Base-by-base conservation (phyloP, 1,140 invertebrate genomes). In the Drosophila insularis region DNA sequence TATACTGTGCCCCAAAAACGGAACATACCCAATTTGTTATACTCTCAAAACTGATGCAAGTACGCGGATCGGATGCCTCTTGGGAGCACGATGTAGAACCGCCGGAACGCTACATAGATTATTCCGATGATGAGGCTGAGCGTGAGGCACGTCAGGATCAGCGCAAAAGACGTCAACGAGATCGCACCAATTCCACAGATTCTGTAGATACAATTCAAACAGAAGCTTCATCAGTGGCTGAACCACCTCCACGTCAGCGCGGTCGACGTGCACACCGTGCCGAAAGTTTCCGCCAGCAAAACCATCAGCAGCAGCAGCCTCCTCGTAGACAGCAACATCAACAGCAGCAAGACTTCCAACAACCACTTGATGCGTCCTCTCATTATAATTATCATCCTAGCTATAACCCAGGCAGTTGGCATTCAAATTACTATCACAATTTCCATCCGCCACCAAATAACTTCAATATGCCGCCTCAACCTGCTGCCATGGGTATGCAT, bases 51-150 rank as follows among this genome's bases (percentile, higher is more conserved):
- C 92, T 97, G 37, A 93, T 94, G 89, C 96, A 95, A 94, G 95
- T 92, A 40, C 96, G 95, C 93, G 96, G 96, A 4, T 95, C 94
- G 11, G 97, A 98, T 93, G 95, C 97, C 4, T 96, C 96, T 4
- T 98, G 97, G 95, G 94, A 96, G 87, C 93, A 97, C 84, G 95
- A 97, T 86, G 93, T 95, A 53, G 97, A 99, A 91, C 95, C 96
- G 35, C 97, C 97, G 2, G 86, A 92, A 1, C 93, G 94, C 61
- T 94, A 93, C 73, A 63, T 95, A 0, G 97, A 98, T 32, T 98
- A 95, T 93, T 98, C 97, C 0, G 97, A 98, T 89, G 97, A 98
- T 91, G 98, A 98, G 86, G 94, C 95, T 79, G 97, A 98, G 91
- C 92, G 93, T 59, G 91, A 87, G 63, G 93, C 92, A 0, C 93